Conservation (phyloP, 2,888 invertebrate genomes). For the Esperia sulphurella region DNA sequence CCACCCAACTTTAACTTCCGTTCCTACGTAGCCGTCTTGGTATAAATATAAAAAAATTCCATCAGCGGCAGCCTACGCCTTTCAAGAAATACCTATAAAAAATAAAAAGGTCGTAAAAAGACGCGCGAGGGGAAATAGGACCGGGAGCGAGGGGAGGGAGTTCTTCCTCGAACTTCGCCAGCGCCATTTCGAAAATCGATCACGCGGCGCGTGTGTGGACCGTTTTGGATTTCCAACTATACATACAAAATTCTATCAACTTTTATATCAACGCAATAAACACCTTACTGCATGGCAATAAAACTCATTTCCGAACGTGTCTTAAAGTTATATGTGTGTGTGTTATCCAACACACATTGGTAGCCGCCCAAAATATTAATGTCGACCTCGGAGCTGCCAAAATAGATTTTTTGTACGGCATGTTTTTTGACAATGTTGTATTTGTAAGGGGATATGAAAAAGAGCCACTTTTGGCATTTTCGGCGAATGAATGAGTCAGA, state of each 20-base stretch:
- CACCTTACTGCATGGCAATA: constrained; percentile 1
- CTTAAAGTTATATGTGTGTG: constrained; percentile 18
- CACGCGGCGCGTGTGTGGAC: constrained; percentile 65
- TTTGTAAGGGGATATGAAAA: constrained; percentile 13
- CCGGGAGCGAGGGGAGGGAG: constrained; percentile 18
- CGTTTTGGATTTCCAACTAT: constrained; percentile 58
- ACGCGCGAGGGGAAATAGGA: constrained; percentile 48
- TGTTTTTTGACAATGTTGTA: constrained; percentile 17
- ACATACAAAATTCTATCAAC: constrained; percentile 39
- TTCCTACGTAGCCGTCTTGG: neutral
- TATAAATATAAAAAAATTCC: neutral
- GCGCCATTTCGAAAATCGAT: constrained; percentile 71
- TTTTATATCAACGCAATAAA: constrained; percentile 17
- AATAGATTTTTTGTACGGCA: constrained; percentile 43
- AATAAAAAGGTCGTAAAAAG: constrained; percentile 37
- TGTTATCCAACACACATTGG: constrained; percentile 28
- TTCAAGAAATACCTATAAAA: constrained; percentile 25
- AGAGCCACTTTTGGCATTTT: neutral
- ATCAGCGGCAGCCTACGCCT: neutral
- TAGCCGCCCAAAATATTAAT: constrained; percentile 54
- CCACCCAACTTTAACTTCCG: too few species aligned
- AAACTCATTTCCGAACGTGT: constrained; percentile 10
- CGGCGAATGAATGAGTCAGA: neutral
- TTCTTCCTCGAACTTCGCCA: constrained; percentile 36
- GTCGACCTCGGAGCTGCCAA: constrained; percentile 40